Evolutionary conservation across 2,888 invertebrate genomes (phyloP).

Genomic region (Griposia aprilina): DNA sequence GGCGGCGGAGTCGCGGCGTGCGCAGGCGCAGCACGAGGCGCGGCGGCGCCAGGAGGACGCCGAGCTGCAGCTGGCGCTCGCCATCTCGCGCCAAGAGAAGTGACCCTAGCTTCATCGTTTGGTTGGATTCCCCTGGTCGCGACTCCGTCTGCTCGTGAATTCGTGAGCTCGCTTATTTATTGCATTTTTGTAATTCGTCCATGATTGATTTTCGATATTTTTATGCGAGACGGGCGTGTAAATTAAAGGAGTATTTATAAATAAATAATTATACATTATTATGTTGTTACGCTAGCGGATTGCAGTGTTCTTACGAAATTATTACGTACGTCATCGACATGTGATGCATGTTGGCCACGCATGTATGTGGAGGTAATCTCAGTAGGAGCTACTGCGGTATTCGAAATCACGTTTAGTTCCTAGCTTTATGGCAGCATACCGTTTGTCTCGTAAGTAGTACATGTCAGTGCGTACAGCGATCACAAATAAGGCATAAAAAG

Average conservation of each 20-base stretch:
- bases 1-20: conserved; percentile 90
- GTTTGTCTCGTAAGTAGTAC: conserved; percentile 2
- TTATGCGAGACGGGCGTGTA: conserved; percentile 44
- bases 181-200: conserved; percentile 60
- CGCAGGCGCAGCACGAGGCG: conserved; percentile 91
- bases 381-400: conserved; percentile 8
- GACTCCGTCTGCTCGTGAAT: neutral
- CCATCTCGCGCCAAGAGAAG: conserved; percentile 91
- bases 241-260: conserved; percentile 54
- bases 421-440: neutral
- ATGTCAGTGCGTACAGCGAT: neutral
- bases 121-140: too few species aligned
- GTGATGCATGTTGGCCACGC: neutral
- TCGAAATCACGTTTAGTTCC: conserved; percentile 19
- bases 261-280: conserved; percentile 37
- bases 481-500: neutral
- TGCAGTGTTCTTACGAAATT: conserved; percentile 17
- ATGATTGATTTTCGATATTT: conserved; percentile 46
- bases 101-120: conserved; percentile 65
- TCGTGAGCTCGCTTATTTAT: conserved; percentile 15
- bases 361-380: conserved; percentile 21
- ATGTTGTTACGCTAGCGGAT: conserved; percentile 36
- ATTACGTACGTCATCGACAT: neutral
- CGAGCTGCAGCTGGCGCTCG: conserved; percentile 93
- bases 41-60: conserved; percentile 92